These are phyloP conservation scores for Tachina fera DNA, from an alignment of 2,888 invertebrate species.

Conservation along the genomic window DNA sequence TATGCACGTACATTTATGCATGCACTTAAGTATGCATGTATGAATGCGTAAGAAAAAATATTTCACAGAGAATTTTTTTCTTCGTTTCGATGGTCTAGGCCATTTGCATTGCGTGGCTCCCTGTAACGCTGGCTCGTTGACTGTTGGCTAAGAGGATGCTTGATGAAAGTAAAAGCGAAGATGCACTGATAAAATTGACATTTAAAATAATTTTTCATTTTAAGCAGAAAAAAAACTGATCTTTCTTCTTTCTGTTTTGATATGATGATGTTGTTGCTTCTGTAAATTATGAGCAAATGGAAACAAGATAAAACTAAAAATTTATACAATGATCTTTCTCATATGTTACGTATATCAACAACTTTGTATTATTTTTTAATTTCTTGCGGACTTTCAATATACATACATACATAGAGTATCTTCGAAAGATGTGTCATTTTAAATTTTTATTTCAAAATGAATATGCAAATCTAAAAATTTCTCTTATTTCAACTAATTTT, in stretches of 20 bases:
- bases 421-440: not conserved
- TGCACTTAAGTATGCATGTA: no score
- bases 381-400: constrained; percentile 14
- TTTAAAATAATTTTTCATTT: constrained; percentile 64
- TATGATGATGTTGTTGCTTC: constrained; percentile 15
- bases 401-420: not conserved
- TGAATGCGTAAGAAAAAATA: not conserved
- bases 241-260: constrained; percentile 28
- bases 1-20: no score
- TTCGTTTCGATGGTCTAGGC: constrained; percentile 61
- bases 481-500: no score
- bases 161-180: constrained; percentile 65
- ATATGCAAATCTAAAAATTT: no score
- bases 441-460: not conserved
- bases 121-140: constrained; percentile 28
- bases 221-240: constrained; percentile 32
- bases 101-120: constrained; percentile 66
- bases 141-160: constrained; percentile 48
- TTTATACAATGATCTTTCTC: constrained; percentile 15
- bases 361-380: not conserved
- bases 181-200: constrained; percentile 64
- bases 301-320: constrained; percentile 30
- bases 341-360: constrained; percentile 14
- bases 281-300: constrained; percentile 42
- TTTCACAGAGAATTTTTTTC: constrained; percentile 28